Evolutionary conservation across 2,797 vertebrate genomes (phyloP).

Genomic region (Karalla daura): DNA sequence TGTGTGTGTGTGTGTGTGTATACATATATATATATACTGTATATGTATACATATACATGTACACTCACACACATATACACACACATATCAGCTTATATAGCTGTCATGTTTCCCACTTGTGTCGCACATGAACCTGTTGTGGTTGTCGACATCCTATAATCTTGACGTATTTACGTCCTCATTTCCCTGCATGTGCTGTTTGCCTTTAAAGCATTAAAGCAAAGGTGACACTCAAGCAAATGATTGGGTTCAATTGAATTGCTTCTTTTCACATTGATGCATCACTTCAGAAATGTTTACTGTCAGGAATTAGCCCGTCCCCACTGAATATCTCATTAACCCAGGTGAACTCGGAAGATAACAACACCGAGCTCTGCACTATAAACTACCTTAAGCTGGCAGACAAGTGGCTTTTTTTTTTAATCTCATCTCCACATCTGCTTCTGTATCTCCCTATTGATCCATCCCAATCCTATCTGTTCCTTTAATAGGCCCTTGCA

Average conservation of each 20-base stretch:
- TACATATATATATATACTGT: too few relatives aligned
- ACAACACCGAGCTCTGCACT: conserved; percentile 26
- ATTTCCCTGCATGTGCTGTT: neutral
- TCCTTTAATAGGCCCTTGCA: conserved; percentile 59
- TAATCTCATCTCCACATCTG: conserved; percentile 19
- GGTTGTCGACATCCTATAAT: neutral
- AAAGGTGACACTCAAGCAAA: neutral
- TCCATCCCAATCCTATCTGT: conserved; percentile 41
- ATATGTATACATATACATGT: too few relatives aligned
- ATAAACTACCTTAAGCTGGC: conserved; percentile 20
- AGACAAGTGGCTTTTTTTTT: neutral
- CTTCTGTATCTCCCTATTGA: conserved; percentile 56
- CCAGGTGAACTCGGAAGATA: conserved; percentile 47
- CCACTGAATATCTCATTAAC: conserved; percentile 61
- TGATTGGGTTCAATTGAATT: conserved; percentile 23
- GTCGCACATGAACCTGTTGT: too few relatives aligned
- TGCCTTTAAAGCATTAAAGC: neutral
- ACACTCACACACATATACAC: too few relatives aligned
- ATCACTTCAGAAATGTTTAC: conserved; percentile 46
- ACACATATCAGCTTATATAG: too few relatives aligned
- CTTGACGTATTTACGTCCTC: neutral
- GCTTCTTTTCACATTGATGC: conserved; percentile 27
- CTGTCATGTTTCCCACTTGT: too few relatives aligned
- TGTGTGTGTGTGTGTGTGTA: too few relatives aligned
- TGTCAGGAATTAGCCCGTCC: conserved; percentile 45